Evolutionary conservation across 1,140 invertebrate species (phyloP).

Genomic region (Lineus longissimus): DNA sequence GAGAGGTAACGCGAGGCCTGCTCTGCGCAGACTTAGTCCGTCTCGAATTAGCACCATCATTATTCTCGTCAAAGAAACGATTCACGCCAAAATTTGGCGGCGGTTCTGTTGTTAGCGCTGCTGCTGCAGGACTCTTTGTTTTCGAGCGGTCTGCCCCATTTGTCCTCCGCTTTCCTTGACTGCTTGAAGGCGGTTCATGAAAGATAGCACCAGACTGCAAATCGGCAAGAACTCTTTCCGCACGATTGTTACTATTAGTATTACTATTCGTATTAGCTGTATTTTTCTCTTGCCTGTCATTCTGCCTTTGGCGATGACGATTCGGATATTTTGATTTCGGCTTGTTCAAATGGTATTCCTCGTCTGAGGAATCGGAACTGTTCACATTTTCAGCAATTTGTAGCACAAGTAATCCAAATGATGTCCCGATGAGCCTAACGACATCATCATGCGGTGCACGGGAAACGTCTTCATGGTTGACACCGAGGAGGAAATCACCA

Average conservation of each 20-base stretch:
- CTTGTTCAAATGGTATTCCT: conserved; percentile 60
- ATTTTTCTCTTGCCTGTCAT: background rate
- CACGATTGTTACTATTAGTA: conserved; percentile 29
- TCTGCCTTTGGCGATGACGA: conserved; percentile 53
- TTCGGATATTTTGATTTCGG: conserved; percentile 58
- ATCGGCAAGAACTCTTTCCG: conserved; percentile 60
- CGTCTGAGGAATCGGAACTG: conserved; percentile 72
- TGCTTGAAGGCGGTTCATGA: conserved; percentile 20
- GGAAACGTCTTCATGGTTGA: conserved; percentile 84
- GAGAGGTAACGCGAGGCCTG: background rate
- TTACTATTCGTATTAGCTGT: background rate
- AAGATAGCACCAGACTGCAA: conserved; percentile 50
- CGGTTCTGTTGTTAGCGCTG: too few relatives aligned
- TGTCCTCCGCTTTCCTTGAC: background rate
- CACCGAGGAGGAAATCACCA: conserved; percentile 86
- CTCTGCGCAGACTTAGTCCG: background rate
- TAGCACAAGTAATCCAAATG: conserved; percentile 71
- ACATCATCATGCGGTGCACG: conserved; percentile 88
- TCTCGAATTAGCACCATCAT: too few relatives aligned
- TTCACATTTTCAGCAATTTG: conserved; percentile 83
- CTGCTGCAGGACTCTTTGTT: background rate
- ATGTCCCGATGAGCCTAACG: conserved; percentile 81
- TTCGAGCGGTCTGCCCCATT: background rate
- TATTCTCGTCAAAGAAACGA: too few relatives aligned
- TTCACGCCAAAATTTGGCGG: too few relatives aligned